phyloP scores from a whole-genome alignment of 1,140 invertebrate genomes.

The Carposina sasakii region DNA sequence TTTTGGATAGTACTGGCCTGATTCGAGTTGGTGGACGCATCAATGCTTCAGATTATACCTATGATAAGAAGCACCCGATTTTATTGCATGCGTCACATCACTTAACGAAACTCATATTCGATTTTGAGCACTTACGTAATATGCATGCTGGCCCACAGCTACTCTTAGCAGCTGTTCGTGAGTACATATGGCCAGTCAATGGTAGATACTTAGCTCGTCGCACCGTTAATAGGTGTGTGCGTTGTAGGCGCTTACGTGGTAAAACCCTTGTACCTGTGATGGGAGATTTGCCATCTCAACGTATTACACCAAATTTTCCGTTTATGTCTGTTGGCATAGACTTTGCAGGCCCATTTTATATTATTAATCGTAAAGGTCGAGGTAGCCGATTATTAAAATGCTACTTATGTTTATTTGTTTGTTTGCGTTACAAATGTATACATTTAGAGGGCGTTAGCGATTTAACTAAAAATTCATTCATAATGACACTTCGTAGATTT shows the following conservation, averaged over 20 bases:
- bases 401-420: slow-evolving; percentile 4
- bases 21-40: slow-evolving; percentile 15
- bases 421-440: neutral
- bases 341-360: neutral
- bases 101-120: slow-evolving; percentile 7
- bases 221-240: neutral
- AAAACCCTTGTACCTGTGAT: neutral
- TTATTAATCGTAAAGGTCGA: neutral
- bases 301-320: neutral
- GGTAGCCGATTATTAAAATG: neutral
- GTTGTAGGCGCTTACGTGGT: neutral
- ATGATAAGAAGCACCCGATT: slow-evolving; percentile 12
- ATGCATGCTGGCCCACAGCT: slow-evolving; percentile 8
- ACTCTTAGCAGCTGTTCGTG: slow-evolving; percentile 1
- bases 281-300: neutral
- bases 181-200: slow-evolving; percentile 8
- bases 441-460: neutral
- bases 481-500: neutral
- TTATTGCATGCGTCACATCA: slow-evolving; percentile 6
- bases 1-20: neutral
- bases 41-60: neutral
- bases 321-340: slow-evolving; percentile 1
- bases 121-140: neutral
- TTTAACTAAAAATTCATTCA: neutral
- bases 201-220: neutral